Percentiles rank a stretch among this genome's conserved stretches.
Evolutionary conservation across 2,113 vertebrate species (phyloP).

Genomic region (Genyomyrus donnyi): DNA sequence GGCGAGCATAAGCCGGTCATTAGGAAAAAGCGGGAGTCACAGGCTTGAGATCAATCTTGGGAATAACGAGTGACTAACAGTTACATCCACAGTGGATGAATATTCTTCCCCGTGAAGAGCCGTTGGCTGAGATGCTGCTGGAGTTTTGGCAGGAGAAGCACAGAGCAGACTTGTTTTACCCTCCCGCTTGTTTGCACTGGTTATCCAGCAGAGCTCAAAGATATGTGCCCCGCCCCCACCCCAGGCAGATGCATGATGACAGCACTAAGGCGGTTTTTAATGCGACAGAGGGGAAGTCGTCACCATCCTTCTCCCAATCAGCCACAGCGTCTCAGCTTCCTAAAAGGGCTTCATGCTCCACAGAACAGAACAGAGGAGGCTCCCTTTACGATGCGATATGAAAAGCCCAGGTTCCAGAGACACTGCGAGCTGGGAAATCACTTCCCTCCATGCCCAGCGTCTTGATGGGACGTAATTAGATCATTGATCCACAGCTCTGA

Average conservation of each 20-base stretch:
- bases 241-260: background rate
- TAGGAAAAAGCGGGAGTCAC: no score
- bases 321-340: background rate
- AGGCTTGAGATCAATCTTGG: background rate
- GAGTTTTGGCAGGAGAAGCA: background rate
- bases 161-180: background rate
- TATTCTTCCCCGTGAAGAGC: background rate
- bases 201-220: background rate
- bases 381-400: background rate
- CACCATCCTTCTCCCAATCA: background rate
- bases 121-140: background rate
- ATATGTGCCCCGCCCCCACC: background rate
- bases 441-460: background rate
- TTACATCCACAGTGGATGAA: background rate
- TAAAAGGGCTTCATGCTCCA: background rate
- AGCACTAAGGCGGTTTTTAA: background rate
- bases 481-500: background rate
- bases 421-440: background rate
- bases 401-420: background rate
- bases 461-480: background rate
- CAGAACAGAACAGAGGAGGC: background rate
- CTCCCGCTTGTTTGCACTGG: background rate
- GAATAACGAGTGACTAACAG: background rate
- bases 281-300: background rate
- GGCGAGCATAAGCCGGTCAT: background rate